Base-by-base conservation (phyloP, 1,140 invertebrate genomes). In the Zaprionus ghesquierei region DNA sequence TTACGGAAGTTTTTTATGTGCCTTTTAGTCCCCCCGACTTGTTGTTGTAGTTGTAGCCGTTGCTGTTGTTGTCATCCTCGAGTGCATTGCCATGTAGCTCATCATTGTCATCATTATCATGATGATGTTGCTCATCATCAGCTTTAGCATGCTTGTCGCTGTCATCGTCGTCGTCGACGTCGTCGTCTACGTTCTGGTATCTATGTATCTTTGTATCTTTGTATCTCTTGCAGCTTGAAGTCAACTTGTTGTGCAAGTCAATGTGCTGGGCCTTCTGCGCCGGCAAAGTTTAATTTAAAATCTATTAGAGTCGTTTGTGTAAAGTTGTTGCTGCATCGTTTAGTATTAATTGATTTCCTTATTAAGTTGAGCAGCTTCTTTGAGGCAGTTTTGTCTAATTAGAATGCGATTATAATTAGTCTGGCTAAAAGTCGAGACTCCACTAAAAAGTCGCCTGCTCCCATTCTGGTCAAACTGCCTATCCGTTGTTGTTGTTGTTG, bases 341-440 rank as follows among this genome's bases (percentile, higher is more conserved):
- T 74, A 79, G 71, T 89, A 89, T 89, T 89, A 89, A 89, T 89
- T 89, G 84, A 89, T 89, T 89, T 89, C 84, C 84, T 89, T 89
- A 89, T 89, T 89, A 89, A 84, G 80, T 69, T 70, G 61, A 56
- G 55, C 60, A 23, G 62, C 60, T 60, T 65, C 41, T 70, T 69
- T 72, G 79, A 70, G 63, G 79, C 71, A 84, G 79, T 75, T 89
- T 87, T 89, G 73, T 69, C 76, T 89, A 89, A 89, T 89, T 89
- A 89, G 77, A 89, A 89, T 89, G 84, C 75, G 68, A 89, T 89
- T 89, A 84, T 77, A 89, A 89, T 87, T 75, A 75, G 84, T 89
- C 80, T 72, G 74, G 74, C 62, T 54, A 64, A 72, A 60, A 25
- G 60, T 66, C 23, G 5, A 58, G 15, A 10, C 33, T 61, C 53